Conservation (phyloP, 23 tunicate species). For the Ascidia mentula region DNA sequence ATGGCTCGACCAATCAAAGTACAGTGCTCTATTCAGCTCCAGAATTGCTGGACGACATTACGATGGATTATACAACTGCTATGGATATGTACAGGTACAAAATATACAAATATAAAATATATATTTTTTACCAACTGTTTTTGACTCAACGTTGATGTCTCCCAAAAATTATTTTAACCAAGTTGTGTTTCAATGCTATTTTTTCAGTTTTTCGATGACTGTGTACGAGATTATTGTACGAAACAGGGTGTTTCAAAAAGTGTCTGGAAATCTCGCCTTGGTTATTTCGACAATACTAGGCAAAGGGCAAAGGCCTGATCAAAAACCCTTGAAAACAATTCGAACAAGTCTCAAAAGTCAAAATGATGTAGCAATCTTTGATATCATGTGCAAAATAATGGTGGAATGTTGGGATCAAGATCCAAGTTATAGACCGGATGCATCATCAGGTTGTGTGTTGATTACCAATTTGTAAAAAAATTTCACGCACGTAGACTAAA, state of each 20-base stretch:
- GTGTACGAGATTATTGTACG: constrained; percentile 45
- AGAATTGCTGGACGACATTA: constrained; percentile 40
- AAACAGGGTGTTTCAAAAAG: constrained; percentile 32
- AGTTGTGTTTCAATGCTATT: no score
- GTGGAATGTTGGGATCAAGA: constrained; percentile 51
- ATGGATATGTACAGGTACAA: constrained; percentile 59
- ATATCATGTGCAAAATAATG: constrained; percentile 23
- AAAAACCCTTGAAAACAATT: constrained; percentile 21
- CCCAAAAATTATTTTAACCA: no score
- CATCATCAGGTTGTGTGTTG: no score
- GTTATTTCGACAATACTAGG: constrained; percentile 41
- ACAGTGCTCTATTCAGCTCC: constrained; percentile 59
- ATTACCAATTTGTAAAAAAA: no score
- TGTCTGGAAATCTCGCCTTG: constrained; percentile 36
- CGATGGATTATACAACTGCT: constrained; percentile 22
- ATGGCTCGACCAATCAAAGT: constrained; percentile 28
- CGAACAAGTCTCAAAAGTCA: constrained; percentile 2
- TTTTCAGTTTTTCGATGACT: constrained; percentile 52
- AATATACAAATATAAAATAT: no score
- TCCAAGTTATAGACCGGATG: constrained; percentile 19
- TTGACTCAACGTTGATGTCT: not conserved
- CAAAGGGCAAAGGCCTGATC: constrained; percentile 44
- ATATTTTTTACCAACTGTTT: not conserved
- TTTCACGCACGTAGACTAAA: no score
- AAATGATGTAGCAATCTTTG: constrained; percentile 32